These are phyloP conservation scores for Solenodon paradoxus DNA, from an alignment of 2,113 vertebrate species.

Conservation along the genomic window DNA sequence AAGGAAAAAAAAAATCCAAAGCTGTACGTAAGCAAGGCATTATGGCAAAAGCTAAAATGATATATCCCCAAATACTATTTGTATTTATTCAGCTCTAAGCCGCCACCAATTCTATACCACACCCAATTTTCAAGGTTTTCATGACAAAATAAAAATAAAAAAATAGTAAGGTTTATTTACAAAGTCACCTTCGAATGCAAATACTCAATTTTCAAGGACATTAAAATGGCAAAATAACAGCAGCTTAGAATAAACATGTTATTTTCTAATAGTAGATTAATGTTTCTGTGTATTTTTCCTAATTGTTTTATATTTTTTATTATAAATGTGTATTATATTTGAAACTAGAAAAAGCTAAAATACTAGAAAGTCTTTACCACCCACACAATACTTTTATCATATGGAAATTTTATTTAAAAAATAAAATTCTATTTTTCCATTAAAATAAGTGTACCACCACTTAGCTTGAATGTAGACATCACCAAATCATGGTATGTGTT, in stretches of 20 bases:
- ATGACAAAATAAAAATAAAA: no score
- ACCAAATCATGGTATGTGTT: not conserved
- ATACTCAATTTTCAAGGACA: no score
- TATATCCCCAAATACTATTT: not conserved
- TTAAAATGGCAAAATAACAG: no score
- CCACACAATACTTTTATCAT: not conserved
- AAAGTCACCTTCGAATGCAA: no score
- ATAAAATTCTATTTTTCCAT: constrained; percentile 17
- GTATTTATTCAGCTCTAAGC: no score
- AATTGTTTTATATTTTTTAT: not conserved
- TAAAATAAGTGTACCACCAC: not conserved
- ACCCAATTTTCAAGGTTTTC: no score
- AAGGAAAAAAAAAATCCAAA: no score
- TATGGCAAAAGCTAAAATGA: not conserved
- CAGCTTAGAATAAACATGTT: no score
- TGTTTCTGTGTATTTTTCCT: not conserved
- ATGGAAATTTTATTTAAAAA: not conserved
- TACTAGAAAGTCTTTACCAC: not conserved
- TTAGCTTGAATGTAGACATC: not conserved
- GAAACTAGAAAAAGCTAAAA: not conserved
- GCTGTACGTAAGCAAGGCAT: not conserved
- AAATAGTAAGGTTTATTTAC: no score
- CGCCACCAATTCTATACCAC: no score
- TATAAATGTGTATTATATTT: not conserved
- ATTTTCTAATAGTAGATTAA: not conserved